Evolutionary conservation across 1,140 invertebrate genomes (phyloP).

Genomic region (Papilio dardanus): DNA sequence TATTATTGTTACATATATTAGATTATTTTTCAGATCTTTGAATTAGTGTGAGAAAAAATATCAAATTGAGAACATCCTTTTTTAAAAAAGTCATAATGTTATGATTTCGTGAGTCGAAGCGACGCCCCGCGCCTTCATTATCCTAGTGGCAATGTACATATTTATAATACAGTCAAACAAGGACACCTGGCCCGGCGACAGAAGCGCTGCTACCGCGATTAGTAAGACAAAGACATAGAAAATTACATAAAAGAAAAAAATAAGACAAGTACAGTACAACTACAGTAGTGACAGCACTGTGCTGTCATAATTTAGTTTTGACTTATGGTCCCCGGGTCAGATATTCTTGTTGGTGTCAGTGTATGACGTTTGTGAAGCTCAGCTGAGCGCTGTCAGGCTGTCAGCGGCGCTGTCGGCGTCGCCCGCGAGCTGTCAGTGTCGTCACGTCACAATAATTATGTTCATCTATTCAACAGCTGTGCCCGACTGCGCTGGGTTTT

Average conservation of each 20-base stretch:
- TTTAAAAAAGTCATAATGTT: neutral
- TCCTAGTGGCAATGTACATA: constrained; percentile 24
- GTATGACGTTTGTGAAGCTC: neutral
- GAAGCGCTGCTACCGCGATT: too few species aligned
- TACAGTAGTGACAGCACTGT: too few species aligned
- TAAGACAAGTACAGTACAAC: too few species aligned
- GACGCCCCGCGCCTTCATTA: constrained; percentile 28
- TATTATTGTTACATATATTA: constrained; percentile 9
- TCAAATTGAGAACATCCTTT: neutral
- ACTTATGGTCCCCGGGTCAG: too few species aligned
- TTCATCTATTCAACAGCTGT: constrained; percentile 36
- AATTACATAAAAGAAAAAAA: too few species aligned
- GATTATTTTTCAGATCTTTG: neutral
- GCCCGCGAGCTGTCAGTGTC: constrained; percentile 1
- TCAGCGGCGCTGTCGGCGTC: neutral
- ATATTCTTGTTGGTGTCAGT: too few species aligned
- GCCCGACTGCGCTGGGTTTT: constrained; percentile 41
- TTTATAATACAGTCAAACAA: too few species aligned
- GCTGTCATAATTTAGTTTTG: too few species aligned
- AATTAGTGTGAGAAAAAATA: neutral
- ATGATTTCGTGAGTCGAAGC: neutral
- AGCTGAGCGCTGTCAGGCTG: neutral
- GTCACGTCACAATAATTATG: constrained; percentile 37
- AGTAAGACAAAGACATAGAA: too few species aligned
- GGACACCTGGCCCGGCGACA: too few species aligned